Evolutionary conservation across 2,113 vertebrate species (phyloP).

Genomic region (Collichthys lucidus): DNA sequence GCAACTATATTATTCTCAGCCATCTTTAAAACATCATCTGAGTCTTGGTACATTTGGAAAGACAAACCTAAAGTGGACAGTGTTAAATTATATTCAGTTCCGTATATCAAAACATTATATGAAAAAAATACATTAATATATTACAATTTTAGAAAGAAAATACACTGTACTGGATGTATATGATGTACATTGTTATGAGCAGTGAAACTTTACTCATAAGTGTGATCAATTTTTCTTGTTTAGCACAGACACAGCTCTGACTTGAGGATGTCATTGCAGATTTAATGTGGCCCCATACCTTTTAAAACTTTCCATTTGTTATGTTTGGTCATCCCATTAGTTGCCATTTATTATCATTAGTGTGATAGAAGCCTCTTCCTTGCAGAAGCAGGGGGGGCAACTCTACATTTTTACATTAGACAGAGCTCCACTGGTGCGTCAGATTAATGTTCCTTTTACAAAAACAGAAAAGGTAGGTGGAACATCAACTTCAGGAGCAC

Average conservation of each 20-base stretch:
- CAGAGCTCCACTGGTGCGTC: slow-evolving; percentile 78
- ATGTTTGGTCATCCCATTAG: slow-evolving; percentile 99
- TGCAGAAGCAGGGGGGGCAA: slow-evolving; percentile 82
- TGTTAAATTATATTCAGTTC: not conserved
- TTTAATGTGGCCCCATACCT: slow-evolving; percentile 90
- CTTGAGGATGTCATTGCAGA: slow-evolving; percentile 72
- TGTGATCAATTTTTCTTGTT: slow-evolving; percentile 68
- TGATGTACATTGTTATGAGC: slow-evolving; percentile 55
- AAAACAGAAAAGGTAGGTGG: slow-evolving; percentile 76
- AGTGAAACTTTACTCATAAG: slow-evolving; percentile 59
- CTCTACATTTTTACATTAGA: slow-evolving; percentile 79
- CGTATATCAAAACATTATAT: slow-evolving; percentile 15
- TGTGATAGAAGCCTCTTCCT: slow-evolving; percentile 91
- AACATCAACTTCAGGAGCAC: slow-evolving; percentile 71
- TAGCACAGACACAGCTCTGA: slow-evolving; percentile 63
- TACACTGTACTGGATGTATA: not conserved
- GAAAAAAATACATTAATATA: slow-evolving; percentile 4
- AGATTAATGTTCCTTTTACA: slow-evolving; percentile 79
- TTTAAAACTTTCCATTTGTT: slow-evolving; percentile 99
- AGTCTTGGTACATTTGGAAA: not conserved
- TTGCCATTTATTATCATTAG: slow-evolving; percentile 99
- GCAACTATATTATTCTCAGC: not conserved
- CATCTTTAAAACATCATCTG: not conserved
- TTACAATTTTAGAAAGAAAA: slow-evolving; percentile 17
- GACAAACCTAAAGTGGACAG: not conserved